phyloP scores from a whole-genome alignment of 2,113 vertebrate species.

The Cavia porcellus region DNA sequence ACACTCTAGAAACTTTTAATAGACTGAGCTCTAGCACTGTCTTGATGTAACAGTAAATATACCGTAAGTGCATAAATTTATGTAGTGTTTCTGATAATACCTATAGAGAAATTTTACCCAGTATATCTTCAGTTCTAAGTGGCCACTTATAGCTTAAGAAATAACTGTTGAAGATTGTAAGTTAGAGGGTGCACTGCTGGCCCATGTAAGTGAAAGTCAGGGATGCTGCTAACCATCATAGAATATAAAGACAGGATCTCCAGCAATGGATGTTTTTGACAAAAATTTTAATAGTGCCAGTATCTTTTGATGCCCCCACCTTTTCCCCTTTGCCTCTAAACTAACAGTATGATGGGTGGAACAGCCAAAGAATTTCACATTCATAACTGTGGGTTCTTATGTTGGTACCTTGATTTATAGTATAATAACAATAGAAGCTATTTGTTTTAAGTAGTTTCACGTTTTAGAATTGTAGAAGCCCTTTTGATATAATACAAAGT shows the following conservation, averaged over 20 bases:
- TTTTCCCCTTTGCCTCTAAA: not conserved
- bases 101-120: not conserved
- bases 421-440: not conserved
- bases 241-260: not conserved
- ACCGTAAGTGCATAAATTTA: not conserved
- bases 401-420: not conserved
- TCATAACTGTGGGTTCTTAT: not conserved
- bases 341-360: not conserved
- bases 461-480: slow-evolving; percentile 19
- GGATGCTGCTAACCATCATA: not conserved
- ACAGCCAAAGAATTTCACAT: not conserved
- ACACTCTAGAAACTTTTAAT: not conserved
- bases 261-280: not conserved
- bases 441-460: slow-evolving; percentile 15
- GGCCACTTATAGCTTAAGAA: not conserved
- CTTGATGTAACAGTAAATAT: not conserved
- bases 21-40: not conserved
- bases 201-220: not conserved
- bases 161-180: not conserved
- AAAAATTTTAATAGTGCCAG: not conserved
- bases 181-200: not conserved
- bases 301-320: not conserved
- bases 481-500: not conserved
- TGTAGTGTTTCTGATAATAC: not conserved
- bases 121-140: not conserved